These are phyloP conservation scores for Anthophora plumipes DNA, from an alignment of 2,888 invertebrate species.

Conservation along the genomic window DNA sequence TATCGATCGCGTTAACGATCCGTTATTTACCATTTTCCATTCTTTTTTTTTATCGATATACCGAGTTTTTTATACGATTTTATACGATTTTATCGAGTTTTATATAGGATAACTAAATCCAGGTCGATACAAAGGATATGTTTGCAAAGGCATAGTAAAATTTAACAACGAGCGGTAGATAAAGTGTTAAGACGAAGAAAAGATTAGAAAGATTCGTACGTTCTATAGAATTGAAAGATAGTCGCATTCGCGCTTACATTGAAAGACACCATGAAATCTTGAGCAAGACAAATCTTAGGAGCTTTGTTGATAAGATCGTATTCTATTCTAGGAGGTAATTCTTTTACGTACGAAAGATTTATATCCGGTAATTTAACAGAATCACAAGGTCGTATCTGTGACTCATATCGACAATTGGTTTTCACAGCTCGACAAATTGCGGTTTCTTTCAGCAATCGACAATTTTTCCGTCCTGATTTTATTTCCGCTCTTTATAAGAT, in stretches of 20 bases:
- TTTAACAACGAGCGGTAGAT: too few relatives aligned
- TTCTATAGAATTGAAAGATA: neutral
- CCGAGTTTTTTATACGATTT: too few relatives aligned
- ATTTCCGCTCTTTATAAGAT: neutral
- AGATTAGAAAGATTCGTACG: neutral
- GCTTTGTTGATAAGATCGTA: slow-evolving; percentile 32
- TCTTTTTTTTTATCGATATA: too few relatives aligned
- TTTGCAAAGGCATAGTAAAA: too few relatives aligned
- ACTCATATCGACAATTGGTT: slow-evolving; percentile 46
- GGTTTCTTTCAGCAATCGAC: neutral
- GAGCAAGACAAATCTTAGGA: slow-evolving; percentile 10
- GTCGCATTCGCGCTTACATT: neutral
- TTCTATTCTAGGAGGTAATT: slow-evolving; percentile 26
- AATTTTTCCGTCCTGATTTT: neutral
- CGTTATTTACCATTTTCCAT: too few relatives aligned
- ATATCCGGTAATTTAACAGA: slow-evolving; percentile 47
- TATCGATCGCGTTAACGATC: too few relatives aligned
- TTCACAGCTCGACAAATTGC: slow-evolving; percentile 16
- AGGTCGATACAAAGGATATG: too few relatives aligned
- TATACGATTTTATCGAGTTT: too few relatives aligned
- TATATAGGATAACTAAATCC: too few relatives aligned
- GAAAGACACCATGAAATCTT: neutral
- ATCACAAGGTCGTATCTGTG: slow-evolving; percentile 39
- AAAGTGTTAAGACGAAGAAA: neutral
- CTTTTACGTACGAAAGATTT: slow-evolving; percentile 30